These are phyloP conservation scores for Mionectes olivaceus DNA, from an alignment of 2,797 vertebrate genomes.

Conservation along the genomic window DNA sequence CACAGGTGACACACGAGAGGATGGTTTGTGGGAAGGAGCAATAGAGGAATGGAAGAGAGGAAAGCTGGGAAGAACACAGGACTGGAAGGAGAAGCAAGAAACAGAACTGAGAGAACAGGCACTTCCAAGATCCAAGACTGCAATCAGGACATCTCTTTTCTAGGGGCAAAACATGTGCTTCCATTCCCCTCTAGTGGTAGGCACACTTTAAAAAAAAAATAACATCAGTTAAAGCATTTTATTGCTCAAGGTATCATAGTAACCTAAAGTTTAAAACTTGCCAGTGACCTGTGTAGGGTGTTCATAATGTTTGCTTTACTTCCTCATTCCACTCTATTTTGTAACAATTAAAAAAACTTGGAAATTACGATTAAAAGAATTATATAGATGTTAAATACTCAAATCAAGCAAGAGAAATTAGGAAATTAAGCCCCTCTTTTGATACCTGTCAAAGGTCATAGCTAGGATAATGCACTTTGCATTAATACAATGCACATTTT, in stretches of 20 bases:
- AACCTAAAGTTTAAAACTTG: background rate
- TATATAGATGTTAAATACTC: background rate
- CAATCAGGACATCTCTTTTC: background rate
- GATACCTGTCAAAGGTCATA: background rate
- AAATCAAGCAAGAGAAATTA: background rate
- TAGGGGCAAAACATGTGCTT: background rate
- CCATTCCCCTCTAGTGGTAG: constrained; percentile 67
- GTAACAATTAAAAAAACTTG: background rate
- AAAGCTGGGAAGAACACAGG: background rate
- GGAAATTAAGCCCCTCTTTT: background rate
- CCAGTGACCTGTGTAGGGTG: background rate
- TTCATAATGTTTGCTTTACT: background rate
- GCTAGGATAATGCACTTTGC: background rate
- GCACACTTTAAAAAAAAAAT: background rate
- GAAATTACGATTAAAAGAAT: background rate
- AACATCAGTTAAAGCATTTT: background rate
- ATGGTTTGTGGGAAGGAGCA: background rate
- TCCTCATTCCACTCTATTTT: background rate
- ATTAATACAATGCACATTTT: background rate
- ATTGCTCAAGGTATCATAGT: background rate
- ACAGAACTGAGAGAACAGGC: background rate
- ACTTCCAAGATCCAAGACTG: background rate
- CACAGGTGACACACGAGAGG: background rate
- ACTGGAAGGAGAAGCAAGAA: background rate
- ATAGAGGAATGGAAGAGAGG: background rate